phyloP scores from a whole-genome alignment of 2,888 invertebrate species.

The Saturnia pavonia region DNA sequence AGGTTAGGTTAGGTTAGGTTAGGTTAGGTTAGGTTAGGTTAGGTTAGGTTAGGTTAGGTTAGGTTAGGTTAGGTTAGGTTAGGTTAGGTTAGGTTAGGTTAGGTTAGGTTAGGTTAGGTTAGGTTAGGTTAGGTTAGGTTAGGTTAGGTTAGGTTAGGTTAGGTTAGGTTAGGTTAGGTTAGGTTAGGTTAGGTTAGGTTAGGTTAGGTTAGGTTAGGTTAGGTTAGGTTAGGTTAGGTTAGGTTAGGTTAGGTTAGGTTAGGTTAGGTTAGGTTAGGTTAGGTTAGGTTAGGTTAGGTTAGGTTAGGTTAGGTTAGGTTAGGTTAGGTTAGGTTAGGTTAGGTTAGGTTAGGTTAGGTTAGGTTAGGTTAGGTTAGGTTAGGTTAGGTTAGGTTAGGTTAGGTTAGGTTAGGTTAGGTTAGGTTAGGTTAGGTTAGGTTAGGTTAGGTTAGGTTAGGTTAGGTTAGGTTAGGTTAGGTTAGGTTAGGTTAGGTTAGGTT shows the following conservation, averaged over 20 bases:
- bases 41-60: too few relatives aligned
- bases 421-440: too few relatives aligned
- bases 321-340: conserved; percentile 21
- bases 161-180: conserved; percentile 3
- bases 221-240: too few relatives aligned
- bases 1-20: too few relatives aligned
- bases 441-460: not conserved
- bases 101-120: too few relatives aligned
- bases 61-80: too few relatives aligned
- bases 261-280: conserved; percentile 28
- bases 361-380: not conserved
- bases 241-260: conserved; percentile 16
- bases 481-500: conserved; percentile 5
- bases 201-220: not conserved
- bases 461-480: too few relatives aligned
- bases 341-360: not conserved
- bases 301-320: not conserved
- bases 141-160: too few relatives aligned
- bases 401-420: conserved; percentile 1
- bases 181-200: too few relatives aligned
- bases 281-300: conserved; percentile 21
- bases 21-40: too few relatives aligned
- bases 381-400: not conserved
- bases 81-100: too few relatives aligned
- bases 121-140: too few relatives aligned